Conservation (phyloP, 2,113 vertebrate genomes). For the Callospermophilus lateralis region DNA sequence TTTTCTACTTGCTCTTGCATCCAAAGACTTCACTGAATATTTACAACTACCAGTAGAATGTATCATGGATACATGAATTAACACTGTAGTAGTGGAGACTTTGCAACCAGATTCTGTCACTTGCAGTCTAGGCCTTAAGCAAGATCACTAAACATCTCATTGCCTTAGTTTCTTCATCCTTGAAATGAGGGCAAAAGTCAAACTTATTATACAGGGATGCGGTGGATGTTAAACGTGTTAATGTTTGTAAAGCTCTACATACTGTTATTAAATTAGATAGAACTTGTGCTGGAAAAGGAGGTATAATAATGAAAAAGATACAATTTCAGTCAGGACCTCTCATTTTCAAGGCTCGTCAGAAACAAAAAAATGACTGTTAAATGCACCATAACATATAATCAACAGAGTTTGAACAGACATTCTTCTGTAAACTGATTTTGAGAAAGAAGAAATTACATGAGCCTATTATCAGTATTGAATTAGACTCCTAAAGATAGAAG, state of each 20-base stretch:
- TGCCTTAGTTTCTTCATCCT: not conserved
- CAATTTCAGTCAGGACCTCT: not conserved
- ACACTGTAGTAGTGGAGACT: not conserved
- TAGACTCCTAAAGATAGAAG: not conserved
- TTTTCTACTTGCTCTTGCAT: not conserved
- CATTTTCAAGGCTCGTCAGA: not conserved
- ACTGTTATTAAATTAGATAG: not conserved
- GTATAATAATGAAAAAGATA: not conserved
- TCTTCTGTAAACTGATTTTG: constrained; percentile 30
- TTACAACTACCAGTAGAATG: not conserved
- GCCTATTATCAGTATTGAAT: not conserved
- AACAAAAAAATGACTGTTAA: not conserved
- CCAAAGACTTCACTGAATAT: not conserved
- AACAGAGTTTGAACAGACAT: not conserved
- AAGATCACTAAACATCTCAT: not conserved
- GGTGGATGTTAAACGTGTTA: not conserved
- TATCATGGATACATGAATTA: fast-evolving
- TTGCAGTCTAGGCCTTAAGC: not conserved
- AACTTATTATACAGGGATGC: not conserved
- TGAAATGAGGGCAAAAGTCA: not conserved
- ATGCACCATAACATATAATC: not conserved
- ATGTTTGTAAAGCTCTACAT: not conserved
- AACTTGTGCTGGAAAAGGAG: not conserved
- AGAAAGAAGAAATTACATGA: not conserved
- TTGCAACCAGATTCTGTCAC: not conserved